Evolutionary conservation across 2,888 invertebrate species (phyloP).

Genomic region (Apomyelois bistriatella): DNA sequence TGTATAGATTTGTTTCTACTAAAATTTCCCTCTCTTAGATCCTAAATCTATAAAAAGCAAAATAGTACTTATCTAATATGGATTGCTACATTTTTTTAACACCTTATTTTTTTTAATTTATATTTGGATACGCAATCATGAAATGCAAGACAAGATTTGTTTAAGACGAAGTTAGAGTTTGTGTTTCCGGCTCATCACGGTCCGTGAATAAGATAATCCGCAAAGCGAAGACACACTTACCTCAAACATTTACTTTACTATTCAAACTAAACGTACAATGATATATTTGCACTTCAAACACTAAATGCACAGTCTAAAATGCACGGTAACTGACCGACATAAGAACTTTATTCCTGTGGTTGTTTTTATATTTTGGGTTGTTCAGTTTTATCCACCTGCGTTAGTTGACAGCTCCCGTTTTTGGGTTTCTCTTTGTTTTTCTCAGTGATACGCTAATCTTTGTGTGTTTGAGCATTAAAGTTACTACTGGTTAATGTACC

Average conservation of each 20-base stretch:
- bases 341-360: slow-evolving; percentile 23
- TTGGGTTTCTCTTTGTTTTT: slow-evolving; percentile 54
- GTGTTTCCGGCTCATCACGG: slow-evolving; percentile 38
- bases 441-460: slow-evolving; percentile 54
- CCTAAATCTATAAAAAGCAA: no score
- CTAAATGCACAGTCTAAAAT: slow-evolving; percentile 3
- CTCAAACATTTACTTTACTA: slow-evolving; percentile 62
- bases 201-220: slow-evolving; percentile 53
- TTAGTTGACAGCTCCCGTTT: slow-evolving; percentile 62
- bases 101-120: no score
- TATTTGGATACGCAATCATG: neutral
- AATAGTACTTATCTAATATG: no score
- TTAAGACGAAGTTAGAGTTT: slow-evolving; percentile 20
- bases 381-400: slow-evolving; percentile 21
- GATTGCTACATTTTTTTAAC: no score
- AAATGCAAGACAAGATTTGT: slow-evolving; percentile 2
- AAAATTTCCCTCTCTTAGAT: no score
- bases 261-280: slow-evolving; percentile 51
- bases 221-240: slow-evolving; percentile 38
- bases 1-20: no score
- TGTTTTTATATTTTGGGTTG: slow-evolving; percentile 1
- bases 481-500: slow-evolving; percentile 22
- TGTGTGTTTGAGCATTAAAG: slow-evolving; percentile 32
- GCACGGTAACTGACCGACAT: slow-evolving; percentile 7
- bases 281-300: slow-evolving; percentile 26